Conservation (phyloP, 2,113 vertebrate species). For the Bos javanicus region DNA sequence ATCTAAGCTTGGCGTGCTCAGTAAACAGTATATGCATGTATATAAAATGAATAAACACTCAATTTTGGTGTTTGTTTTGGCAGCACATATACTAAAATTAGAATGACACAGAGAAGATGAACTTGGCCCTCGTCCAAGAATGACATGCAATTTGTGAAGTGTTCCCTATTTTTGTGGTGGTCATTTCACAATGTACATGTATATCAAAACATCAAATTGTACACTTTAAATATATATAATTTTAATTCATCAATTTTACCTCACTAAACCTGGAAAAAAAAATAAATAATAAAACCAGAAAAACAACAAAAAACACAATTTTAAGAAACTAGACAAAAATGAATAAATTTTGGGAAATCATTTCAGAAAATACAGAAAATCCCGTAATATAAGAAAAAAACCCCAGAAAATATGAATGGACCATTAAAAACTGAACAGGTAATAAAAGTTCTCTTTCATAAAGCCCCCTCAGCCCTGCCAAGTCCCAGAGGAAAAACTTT, state of each 20-base stretch:
- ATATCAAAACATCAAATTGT: background rate
- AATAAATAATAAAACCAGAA: background rate
- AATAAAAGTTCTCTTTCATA: background rate
- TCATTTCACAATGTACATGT: background rate
- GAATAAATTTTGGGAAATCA: background rate
- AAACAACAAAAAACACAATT: background rate
- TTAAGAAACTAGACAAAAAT: background rate
- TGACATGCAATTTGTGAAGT: background rate
- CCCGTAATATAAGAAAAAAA: background rate
- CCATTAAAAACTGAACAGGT: background rate
- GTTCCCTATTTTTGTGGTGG: background rate
- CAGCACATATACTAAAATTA: background rate
- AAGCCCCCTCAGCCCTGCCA: background rate
- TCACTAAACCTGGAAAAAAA: background rate
- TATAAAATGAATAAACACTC: background rate
- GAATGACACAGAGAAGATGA: background rate
- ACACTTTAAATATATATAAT: background rate
- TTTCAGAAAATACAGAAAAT: background rate
- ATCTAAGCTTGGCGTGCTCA: background rate
- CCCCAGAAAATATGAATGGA: background rate
- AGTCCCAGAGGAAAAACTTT: background rate
- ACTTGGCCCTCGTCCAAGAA: background rate
- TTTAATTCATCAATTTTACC: background rate
- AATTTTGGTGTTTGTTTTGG: background rate
- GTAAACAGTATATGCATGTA: background rate